Evolutionary conservation across 2,113 vertebrate species (phyloP), one percentile per base, ranked within the genome.

Genomic region (Chaetura pelagica): DNA sequence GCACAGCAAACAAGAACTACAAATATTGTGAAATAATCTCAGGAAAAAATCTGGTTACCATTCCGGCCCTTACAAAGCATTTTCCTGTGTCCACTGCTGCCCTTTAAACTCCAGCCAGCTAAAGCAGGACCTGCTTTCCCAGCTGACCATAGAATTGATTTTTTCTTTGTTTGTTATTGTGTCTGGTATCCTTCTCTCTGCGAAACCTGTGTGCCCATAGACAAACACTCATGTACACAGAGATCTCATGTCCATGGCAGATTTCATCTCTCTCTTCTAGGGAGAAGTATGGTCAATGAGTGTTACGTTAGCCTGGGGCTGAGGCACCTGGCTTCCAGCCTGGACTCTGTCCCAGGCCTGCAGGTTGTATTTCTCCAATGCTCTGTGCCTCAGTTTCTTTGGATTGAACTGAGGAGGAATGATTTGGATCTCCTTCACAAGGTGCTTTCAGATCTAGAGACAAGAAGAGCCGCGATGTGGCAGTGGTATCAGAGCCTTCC

Each of bases 1-100:
- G 40, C 3, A 7, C 57, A n/a, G 48, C 88, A 93, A 90, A 81
- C 49, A 86, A 92, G 72, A 90, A 29, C 57, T 74, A 86, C 85
- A 94, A 88, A 95, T 86, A 93, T 71, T 94, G 83, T 89, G 88
- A 95, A 96, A 94, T 95, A 92, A 95, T 96, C 88, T 84, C 85
- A 46, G 52, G 48, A 48, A 93, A 93, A 94, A 83, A 74, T 91
- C 91, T 88, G 51, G 67, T 52, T 83, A 19, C 79, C 14, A 12
- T 80, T 93, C 68, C 75, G 94, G 72, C 59, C 87, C 87, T 96
- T 84, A 90, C 72, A 93, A 92, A 92, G 23, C 1, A 0, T 59
- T 90, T 95, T 87, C 91, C 91, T 87, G 61, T 75, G 82, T 79
- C 79, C 85, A 74, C 38, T 74, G 23, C 44, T 94, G 94, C 87